A percentile compares a stretch with the other conserved stretches of the same genome.
Evolutionary conservation across 1,140 invertebrate genomes (phyloP).

Genomic region (Frieseomelitta varia): DNA sequence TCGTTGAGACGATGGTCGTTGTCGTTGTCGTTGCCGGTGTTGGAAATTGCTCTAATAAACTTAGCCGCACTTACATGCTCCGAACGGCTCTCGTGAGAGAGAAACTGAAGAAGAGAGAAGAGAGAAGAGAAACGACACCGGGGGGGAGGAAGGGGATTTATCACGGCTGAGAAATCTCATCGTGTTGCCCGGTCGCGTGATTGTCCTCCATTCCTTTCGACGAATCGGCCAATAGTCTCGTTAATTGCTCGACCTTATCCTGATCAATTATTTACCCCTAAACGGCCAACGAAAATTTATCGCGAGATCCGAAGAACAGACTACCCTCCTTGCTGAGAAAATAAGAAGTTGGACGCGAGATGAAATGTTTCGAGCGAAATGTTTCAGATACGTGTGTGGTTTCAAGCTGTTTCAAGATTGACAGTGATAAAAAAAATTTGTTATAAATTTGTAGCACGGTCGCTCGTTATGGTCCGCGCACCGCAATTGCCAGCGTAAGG

Average conservation of each 20-base stretch:
- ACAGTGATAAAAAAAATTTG: no score
- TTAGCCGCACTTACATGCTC: conserved; percentile 55
- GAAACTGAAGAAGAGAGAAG: background rate
- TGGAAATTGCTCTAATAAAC: conserved; percentile 73
- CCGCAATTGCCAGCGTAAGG: no score
- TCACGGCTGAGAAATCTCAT: conserved; percentile 55
- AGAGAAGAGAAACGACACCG: background rate
- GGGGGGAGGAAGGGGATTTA: conserved; percentile 48
- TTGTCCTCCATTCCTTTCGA: conserved; percentile 35
- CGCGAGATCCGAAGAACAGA: background rate
- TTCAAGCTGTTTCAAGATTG: no score
- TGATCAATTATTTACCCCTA: conserved; percentile 39
- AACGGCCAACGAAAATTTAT: background rate
- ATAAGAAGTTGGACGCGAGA: background rate
- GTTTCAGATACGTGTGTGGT: no score
- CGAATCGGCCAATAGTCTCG: conserved; percentile 40
- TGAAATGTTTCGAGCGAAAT: no score
- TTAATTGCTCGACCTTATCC: conserved; percentile 49
- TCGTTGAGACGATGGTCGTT: background rate
- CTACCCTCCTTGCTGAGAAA: background rate
- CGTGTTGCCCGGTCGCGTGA: conserved; percentile 27
- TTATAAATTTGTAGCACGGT: no score
- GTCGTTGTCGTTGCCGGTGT: conserved; percentile 33
- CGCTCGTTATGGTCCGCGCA: no score
- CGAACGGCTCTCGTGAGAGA: conserved; percentile 1